Conservation (phyloP, 2,113 vertebrate genomes). For the Atractosteus spatula region DNA sequence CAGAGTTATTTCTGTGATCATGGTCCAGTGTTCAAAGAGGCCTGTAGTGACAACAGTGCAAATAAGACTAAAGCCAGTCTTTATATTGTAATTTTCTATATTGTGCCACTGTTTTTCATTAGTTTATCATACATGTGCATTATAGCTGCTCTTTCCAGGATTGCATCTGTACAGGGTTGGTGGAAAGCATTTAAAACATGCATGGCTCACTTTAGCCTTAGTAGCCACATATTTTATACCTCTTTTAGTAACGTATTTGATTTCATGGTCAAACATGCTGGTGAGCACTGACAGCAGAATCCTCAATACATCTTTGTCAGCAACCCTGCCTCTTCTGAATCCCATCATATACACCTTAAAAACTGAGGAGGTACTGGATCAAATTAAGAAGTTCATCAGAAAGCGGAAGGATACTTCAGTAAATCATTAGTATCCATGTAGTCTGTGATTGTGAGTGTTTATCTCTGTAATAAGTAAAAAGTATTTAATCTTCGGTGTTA, state of each 20-base stretch:
- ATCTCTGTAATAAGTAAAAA: no score
- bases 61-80: neutral
- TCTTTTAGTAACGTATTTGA: neutral
- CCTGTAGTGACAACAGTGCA: neutral
- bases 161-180: neutral
- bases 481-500: no score
- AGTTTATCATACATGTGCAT: neutral
- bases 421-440: no score
- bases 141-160: neutral
- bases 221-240: conserved; percentile 6
- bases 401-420: neutral
- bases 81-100: neutral
- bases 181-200: conserved; percentile 13
- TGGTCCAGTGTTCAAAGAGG: neutral
- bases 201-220: neutral
- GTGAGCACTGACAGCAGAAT: neutral
- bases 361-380: neutral
- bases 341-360: neutral
- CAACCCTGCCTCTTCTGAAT: neutral
- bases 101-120: neutral
- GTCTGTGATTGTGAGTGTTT: no score
- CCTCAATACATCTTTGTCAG: neutral
- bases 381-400: neutral
- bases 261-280: neutral
- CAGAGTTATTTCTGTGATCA: conserved; percentile 11